Conservation (phyloP, 2,888 invertebrate species). For the Athalia cordata region DNA sequence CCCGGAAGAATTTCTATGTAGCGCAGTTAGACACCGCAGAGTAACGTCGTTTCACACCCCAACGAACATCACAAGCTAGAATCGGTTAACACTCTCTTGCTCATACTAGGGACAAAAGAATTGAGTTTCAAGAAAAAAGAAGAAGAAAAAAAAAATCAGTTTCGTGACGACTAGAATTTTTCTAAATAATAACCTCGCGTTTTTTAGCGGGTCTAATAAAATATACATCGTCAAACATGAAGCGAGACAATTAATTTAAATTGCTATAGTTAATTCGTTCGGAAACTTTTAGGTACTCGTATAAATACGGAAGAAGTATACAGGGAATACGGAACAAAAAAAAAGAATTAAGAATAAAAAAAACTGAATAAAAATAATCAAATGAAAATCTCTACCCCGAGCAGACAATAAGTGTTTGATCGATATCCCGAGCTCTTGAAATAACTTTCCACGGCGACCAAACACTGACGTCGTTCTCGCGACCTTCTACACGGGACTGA, state of each 20-base stretch:
- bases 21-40: constrained; percentile 33
- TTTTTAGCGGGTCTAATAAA: not conserved
- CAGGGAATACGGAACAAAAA: not conserved
- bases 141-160: not conserved
- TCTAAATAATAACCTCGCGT: not conserved
- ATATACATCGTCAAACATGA: not conserved
- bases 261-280: not conserved
- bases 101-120: too few relatives aligned
- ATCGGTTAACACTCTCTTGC: too few relatives aligned
- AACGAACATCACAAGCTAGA: not conserved
- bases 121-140: not conserved
- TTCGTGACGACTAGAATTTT: not conserved
- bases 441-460: constrained; percentile 35
- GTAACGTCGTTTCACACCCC: constrained; percentile 40
- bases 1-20: constrained; percentile 33
- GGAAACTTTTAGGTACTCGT: not conserved
- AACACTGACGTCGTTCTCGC: not conserved
- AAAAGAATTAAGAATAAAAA: not conserved
- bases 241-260: constrained; percentile 10
- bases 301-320: not conserved
- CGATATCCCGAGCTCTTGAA: constrained; percentile 43
- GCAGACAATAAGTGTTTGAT: constrained; percentile 43
- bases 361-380: not conserved
- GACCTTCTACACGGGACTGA: constrained; percentile 8
- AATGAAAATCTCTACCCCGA: constrained; percentile 15